phyloP scores from a whole-genome alignment of 2,888 invertebrate genomes.

The Hypsopygia costalis region DNA sequence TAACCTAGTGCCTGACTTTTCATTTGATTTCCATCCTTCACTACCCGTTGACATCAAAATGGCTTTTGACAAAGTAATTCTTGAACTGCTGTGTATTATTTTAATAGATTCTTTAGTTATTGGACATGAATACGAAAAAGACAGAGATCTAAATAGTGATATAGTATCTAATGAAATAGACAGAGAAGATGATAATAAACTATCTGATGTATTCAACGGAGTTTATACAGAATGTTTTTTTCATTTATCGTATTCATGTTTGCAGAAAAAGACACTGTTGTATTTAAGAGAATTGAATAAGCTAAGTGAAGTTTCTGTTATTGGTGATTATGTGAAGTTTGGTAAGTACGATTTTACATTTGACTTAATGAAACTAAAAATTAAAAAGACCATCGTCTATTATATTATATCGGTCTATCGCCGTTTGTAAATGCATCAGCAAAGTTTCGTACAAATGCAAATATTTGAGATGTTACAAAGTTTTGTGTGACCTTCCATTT shows the following conservation, averaged over 20 bases:
- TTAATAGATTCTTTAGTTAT: slow-evolving; percentile 29
- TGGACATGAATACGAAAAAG: slow-evolving; percentile 17
- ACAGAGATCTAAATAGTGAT: slow-evolving; percentile 12
- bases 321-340: slow-evolving; percentile 78
- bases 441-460: too few relatives aligned
- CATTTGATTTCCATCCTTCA: slow-evolving; percentile 41
- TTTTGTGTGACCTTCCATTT: too few relatives aligned
- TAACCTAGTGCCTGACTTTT: slow-evolving; percentile 30
- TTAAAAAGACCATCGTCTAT: too few relatives aligned
- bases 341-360: slow-evolving; percentile 52
- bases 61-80: slow-evolving; percentile 36
- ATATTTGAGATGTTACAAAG: too few relatives aligned
- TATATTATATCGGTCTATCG: too few relatives aligned
- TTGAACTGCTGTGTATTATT: slow-evolving; percentile 25
- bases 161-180: slow-evolving; percentile 13
- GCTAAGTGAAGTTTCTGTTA: slow-evolving; percentile 74
- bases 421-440: too few relatives aligned
- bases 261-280: slow-evolving; percentile 78
- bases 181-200: slow-evolving; percentile 23
- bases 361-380: too few relatives aligned
- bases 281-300: slow-evolving; percentile 78
- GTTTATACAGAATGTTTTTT: slow-evolving; percentile 79
- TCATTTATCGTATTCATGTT: slow-evolving; percentile 77
- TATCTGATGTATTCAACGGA: slow-evolving; percentile 65
- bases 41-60: slow-evolving; percentile 27